phyloP scores from a whole-genome alignment of 2,113 vertebrate species.

The Verasper variegatus region DNA sequence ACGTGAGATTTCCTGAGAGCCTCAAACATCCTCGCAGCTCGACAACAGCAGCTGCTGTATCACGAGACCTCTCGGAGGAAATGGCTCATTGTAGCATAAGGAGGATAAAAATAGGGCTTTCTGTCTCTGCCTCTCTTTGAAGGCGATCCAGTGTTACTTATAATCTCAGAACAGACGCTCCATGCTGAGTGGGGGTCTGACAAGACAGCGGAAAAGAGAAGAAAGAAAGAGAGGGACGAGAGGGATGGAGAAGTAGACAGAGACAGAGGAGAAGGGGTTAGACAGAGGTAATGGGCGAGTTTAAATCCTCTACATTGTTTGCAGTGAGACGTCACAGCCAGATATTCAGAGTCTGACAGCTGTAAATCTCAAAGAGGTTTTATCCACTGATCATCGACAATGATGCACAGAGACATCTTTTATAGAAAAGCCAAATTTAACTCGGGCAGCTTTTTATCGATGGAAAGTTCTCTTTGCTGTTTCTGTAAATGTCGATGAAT shows the following conservation, averaged over 20 bases:
- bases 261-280: neutral
- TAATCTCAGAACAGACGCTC: slow-evolving; percentile 16
- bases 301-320: neutral
- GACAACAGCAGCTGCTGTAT: slow-evolving; percentile 58
- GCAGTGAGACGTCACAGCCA: neutral
- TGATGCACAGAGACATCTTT: neutral
- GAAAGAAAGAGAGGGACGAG: neutral
- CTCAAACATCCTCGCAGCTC: slow-evolving; percentile 27
- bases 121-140: slow-evolving; percentile 9
- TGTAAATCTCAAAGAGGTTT: neutral
- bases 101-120: slow-evolving; percentile 59
- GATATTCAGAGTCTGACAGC: neutral
- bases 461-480: too few species aligned
- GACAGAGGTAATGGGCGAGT: neutral
- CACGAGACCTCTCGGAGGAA: slow-evolving; percentile 53
- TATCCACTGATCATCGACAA: neutral
- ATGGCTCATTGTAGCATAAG: slow-evolving; percentile 47
- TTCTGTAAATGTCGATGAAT: too few species aligned
- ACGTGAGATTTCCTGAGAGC: slow-evolving; percentile 30
- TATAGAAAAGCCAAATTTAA: neutral
- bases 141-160: slow-evolving; percentile 6
- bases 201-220: neutral
- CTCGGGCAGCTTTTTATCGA: too few species aligned
- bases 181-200: neutral
- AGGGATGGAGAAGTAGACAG: neutral